Base-by-base conservation (phyloP, 2,888 invertebrate species). In the Epinotia bilunana region DNA sequence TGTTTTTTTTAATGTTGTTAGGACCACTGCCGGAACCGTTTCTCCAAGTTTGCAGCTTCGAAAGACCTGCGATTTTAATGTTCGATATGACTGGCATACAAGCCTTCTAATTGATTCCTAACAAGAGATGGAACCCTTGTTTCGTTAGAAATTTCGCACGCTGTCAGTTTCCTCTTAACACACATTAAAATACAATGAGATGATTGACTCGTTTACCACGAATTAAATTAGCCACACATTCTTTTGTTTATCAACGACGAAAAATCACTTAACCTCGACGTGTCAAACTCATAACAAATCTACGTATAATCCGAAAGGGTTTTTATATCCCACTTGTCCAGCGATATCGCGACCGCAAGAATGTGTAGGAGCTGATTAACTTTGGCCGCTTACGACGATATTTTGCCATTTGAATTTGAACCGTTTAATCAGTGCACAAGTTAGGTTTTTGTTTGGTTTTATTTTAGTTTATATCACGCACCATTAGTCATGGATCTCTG, bases 321-420 rank as follows among this genome's bases (percentile, higher is more conserved):
- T 78, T 77, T 78, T 73, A 76, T 79, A 75, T 78, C 76, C 76
- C 74, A 78, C 74, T 76, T 78, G 78, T 77, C 77, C 78, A 73
- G 63, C 62, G 80, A 80, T 82, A 83, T 75, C 72, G 79, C 78
- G 80, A 88, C 90, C 90, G 77, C 90, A 88, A 87, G 86, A 90
- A 86, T 88, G 85, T 85, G 13, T 33, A 68, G 23, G 23, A 43
- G 68, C 68, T 16, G 16, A 58, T 68, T 49, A 68, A 18, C 20
- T 28, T 43, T 58, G 16, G 20, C 39, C 55, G 58, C 33, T 43
- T 57, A 57, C 55, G 20, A 23, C 23, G 7, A 12, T 57, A 16
- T 46, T 61, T 69, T 69, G 33, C 60, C 28, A 11, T 60, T 46
- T 12, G 28, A 60, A 60, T 13, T 60, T 69, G 23, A n/a, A 28